phyloP scores from a whole-genome alignment of 2,797 vertebrate species.

The Manis javanica region DNA sequence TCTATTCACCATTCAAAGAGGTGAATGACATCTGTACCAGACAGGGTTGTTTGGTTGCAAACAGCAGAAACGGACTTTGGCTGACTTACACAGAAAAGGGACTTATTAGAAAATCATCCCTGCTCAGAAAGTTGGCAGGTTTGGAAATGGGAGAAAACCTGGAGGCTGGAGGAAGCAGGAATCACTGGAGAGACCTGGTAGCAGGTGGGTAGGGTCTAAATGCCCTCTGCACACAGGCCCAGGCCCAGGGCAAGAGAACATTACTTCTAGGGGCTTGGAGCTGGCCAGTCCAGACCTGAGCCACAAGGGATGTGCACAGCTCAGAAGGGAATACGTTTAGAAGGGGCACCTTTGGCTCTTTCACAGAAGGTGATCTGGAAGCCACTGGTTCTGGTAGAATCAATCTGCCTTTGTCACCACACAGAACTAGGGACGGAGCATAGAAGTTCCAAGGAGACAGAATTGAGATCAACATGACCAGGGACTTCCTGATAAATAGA shows the following conservation, averaged over 20 bases:
- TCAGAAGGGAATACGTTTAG: background rate
- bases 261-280: background rate
- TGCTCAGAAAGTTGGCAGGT: background rate
- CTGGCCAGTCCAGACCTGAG: background rate
- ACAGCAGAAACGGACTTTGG: background rate
- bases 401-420: background rate
- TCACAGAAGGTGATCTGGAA: background rate
- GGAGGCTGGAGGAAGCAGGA: background rate
- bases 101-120: background rate
- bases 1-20: background rate
- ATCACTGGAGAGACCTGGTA: background rate
- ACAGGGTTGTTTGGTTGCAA: background rate
- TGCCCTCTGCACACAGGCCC: background rate
- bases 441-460: background rate
- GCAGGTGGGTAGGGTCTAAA: background rate
- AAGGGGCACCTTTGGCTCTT: background rate
- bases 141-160: background rate
- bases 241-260: background rate
- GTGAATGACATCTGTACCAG: background rate
- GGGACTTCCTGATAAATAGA: background rate
- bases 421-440: background rate
- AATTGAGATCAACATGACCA: background rate
- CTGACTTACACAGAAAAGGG: background rate
- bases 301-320: background rate
- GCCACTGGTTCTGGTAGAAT: background rate